Base-by-base conservation (phyloP, 2,797 vertebrate species). In the Arnoldichthys spilopterus region DNA sequence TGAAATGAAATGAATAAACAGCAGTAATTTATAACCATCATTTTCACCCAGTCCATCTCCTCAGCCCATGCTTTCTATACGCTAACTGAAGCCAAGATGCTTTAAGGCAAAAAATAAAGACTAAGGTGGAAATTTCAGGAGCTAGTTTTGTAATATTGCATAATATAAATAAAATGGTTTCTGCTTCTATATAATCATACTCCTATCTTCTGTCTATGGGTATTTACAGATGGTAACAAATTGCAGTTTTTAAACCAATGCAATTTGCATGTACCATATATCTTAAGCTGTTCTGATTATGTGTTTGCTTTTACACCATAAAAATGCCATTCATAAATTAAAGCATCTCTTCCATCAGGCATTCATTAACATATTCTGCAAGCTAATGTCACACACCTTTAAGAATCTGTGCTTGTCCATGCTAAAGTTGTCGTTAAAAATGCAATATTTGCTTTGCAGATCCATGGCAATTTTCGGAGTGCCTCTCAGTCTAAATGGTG, bases 401-500 rank as follows among this genome's bases (percentile, higher is more conserved):
- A 79, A 84, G 80, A 82, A 84, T 80, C 77, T 78, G 72, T 77
- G 75, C 75, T 84, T 74, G 74, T 83, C 79, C 77, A 82, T 72
- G 74, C 72, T 72, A 80, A 82, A 77, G 81, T 85, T 85, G 83
- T 86, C 85, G 79, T 86, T 86, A 86, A 85, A 85, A 81, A 82
- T 76, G 80, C 76, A 82, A 86, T 86, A 86, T 86, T 85, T 86
- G 80, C 83, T 83, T 86, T 81, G 79, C 79, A 85, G 82, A 85
- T 83, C 74, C 75, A 67, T 82, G 80, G 76, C 83, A 87, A 86
- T 87, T 85, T 87, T 84, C 83, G 70, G 82, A 87, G 84, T 87
- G 86, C 78, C 84, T 77, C 78, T 79, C 66, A 73, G 74, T 82
- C 78, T 78, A 62, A 75, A 72, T 82, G 47, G 58, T 71, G 73